Evolutionary conservation across 2,888 invertebrate species (phyloP).

Genomic region (Lapara coniferarum): DNA sequence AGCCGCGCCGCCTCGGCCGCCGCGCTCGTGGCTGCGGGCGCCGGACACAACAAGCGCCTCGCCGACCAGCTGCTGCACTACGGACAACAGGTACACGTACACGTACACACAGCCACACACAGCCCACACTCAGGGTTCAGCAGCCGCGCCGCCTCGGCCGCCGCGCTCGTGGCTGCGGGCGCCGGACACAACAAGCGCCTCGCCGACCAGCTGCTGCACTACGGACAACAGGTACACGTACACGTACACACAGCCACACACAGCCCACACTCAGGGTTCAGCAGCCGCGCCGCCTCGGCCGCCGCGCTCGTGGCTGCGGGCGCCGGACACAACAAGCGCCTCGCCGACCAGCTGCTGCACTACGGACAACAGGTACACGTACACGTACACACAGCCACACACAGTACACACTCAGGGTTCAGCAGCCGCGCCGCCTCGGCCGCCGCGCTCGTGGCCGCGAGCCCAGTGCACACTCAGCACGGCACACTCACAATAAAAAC

Average conservation of each 20-base stretch:
- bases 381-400: neutral
- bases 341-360: constrained; percentile 94
- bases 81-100: constrained; percentile 87
- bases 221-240: constrained; percentile 88
- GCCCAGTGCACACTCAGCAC: constrained; percentile 94
- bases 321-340: constrained; percentile 95
- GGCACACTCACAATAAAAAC: no score
- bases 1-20: constrained; percentile 94
- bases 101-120: neutral
- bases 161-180: constrained; percentile 96
- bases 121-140: constrained; percentile 86
- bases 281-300: constrained; percentile 93
- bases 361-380: constrained; percentile 89
- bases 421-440: constrained; percentile 94
- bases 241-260: no score
- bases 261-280: constrained; percentile 88
- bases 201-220: constrained; percentile 94
- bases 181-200: constrained; percentile 96
- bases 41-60: constrained; percentile 95
- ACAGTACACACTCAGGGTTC: constrained; percentile 83
- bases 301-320: constrained; percentile 97
- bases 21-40: constrained; percentile 96
- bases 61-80: constrained; percentile 95
- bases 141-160: constrained; percentile 93
- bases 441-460: constrained; percentile 96